phyloP scores from a whole-genome alignment of 1,140 invertebrate genomes.

The Coenobita brevimanus region DNA sequence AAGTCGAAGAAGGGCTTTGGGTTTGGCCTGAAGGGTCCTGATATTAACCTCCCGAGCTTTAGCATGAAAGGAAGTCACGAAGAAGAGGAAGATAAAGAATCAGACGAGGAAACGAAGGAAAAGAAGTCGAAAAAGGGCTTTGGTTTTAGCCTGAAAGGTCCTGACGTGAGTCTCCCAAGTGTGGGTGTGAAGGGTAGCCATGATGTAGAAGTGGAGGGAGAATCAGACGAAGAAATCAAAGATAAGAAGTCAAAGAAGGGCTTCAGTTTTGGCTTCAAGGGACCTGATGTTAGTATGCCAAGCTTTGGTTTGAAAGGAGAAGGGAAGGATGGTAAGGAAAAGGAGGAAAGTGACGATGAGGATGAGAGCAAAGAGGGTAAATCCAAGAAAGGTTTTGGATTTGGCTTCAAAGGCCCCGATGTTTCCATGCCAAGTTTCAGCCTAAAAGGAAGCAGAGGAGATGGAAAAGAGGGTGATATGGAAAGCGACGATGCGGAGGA shows the following conservation, averaged over 20 bases:
- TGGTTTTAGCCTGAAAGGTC: slow-evolving; percentile 47
- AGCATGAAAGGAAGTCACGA: neutral
- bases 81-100: neutral
- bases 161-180: slow-evolving; percentile 35
- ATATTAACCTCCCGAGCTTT: slow-evolving; percentile 28
- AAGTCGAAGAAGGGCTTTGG: slow-evolving; percentile 14
- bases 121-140: slow-evolving; percentile 26
- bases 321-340: neutral
- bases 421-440: slow-evolving; percentile 12
- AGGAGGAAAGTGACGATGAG: slow-evolving; percentile 1
- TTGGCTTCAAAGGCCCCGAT: slow-evolving; percentile 45
- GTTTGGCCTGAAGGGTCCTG: slow-evolving; percentile 11
- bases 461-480: neutral
- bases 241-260: slow-evolving; percentile 18
- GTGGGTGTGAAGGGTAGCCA: neutral
- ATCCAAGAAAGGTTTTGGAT: slow-evolving; percentile 31
- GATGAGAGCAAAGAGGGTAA: slow-evolving; percentile 7
- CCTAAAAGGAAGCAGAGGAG: neutral
- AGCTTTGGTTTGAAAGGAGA: slow-evolving; percentile 22
- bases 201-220: neutral
- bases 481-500: neutral
- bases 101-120: neutral
- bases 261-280: slow-evolving; percentile 45
- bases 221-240: neutral
- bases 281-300: slow-evolving; percentile 22